Evolutionary conservation across 2,888 invertebrate genomes (phyloP).

Genomic region (Epinotia nisella): DNA sequence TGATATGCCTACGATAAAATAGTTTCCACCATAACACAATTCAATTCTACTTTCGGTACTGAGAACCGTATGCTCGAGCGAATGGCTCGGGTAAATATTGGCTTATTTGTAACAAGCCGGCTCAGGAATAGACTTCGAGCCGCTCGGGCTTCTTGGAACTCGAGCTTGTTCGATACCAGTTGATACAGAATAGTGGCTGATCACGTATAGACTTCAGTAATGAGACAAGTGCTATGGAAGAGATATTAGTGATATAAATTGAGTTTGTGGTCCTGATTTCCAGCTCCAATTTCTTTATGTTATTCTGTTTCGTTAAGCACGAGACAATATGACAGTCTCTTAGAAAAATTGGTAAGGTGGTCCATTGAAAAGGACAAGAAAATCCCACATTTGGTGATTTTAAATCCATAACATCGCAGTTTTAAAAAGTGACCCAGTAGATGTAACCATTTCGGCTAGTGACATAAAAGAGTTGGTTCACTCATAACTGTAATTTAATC

Average conservation of each 20-base stretch:
- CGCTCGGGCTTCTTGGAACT: slow-evolving; percentile 42
- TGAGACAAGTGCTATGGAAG: background rate
- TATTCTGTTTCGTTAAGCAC: too few species aligned
- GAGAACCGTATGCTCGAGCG: slow-evolving; percentile 7
- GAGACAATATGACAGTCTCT: too few species aligned
- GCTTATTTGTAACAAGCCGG: slow-evolving; percentile 41
- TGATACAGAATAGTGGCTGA: background rate
- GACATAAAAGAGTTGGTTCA: too few species aligned
- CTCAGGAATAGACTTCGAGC: slow-evolving; percentile 65
- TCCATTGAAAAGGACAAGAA: too few species aligned
- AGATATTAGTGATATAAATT: background rate
- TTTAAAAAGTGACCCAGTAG: too few species aligned
- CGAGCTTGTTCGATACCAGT: slow-evolving; percentile 9
- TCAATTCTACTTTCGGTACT: slow-evolving; percentile 12
- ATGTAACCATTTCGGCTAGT: too few species aligned
- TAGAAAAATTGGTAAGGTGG: too few species aligned
- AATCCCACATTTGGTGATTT: too few species aligned
- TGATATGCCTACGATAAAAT: background rate
- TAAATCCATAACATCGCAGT: too few species aligned
- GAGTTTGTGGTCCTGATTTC: background rate
- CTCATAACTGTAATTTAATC: too few species aligned
- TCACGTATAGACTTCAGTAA: background rate
- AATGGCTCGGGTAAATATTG: slow-evolving; percentile 33
- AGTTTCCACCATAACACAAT: slow-evolving; percentile 14
- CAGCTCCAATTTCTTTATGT: background rate